A percentile compares a stretch with the other conserved stretches of the same genome.
phyloP scores from a whole-genome alignment of 2,888 invertebrate genomes.

The Capitulum mitella region DNA sequence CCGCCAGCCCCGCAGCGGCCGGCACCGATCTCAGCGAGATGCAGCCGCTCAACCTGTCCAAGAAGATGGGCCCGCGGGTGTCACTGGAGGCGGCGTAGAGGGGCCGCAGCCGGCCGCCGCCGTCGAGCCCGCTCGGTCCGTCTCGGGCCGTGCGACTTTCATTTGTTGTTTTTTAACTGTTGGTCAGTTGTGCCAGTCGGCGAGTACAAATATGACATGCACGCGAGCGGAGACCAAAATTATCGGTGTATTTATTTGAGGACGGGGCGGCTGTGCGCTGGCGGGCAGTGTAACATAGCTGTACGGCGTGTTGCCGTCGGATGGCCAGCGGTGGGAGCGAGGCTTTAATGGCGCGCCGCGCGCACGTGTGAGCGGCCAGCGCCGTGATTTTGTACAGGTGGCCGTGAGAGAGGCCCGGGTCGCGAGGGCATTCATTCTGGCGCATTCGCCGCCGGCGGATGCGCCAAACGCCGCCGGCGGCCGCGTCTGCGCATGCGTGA shows the following conservation, averaged over 20 bases:
- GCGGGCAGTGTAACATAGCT: neutral
- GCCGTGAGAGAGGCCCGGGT: neutral
- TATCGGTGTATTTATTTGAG: neutral
- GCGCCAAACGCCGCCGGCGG: neutral
- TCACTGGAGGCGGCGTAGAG: conserved; percentile 6
- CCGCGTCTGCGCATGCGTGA: neutral
- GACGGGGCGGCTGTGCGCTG: neutral
- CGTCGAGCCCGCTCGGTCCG: neutral
- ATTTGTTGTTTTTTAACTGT: conserved; percentile 22
- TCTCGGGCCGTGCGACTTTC: conserved; percentile 3
- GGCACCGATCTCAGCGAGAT: conserved; percentile 59
- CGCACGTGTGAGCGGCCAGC: neutral
- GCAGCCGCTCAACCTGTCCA: conserved; percentile 81
- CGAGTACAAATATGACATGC: conserved; percentile 5
- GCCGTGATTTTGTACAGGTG: conserved; percentile 10
- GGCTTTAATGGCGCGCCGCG: neutral
- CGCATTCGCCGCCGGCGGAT: neutral
- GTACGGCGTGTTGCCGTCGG: neutral
- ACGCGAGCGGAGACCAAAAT: conserved; percentile 1
- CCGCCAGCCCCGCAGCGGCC: conserved; percentile 45
- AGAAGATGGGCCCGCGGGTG: conserved; percentile 58
- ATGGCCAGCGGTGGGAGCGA: neutral
- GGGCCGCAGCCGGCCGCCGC: neutral
- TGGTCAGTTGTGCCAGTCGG: conserved; percentile 9
- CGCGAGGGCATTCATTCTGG: conserved; percentile 5